Percentiles rank a stretch among this genome's conserved stretches.
phyloP scores from a whole-genome alignment of 2,113 vertebrate species.

The Plotosus lineatus region DNA sequence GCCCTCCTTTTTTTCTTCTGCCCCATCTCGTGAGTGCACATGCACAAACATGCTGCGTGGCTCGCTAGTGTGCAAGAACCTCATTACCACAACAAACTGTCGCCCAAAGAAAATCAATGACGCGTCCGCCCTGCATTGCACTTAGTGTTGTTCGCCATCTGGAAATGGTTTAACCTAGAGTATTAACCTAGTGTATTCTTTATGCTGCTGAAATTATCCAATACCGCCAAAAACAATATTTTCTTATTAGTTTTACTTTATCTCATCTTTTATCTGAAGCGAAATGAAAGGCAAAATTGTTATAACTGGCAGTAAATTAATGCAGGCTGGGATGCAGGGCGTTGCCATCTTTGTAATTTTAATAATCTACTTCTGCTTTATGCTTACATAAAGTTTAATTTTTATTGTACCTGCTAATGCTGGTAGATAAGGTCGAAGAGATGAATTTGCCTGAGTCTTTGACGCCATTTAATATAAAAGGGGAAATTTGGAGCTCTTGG shows the following conservation, averaged over 20 bases:
- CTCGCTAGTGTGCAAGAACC: constrained; percentile 29
- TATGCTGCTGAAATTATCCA: constrained; percentile 39
- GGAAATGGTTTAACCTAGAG: constrained; percentile 68
- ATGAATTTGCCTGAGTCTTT: constrained; percentile 24
- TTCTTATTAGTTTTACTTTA: constrained; percentile 70
- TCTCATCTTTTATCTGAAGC: constrained; percentile 54
- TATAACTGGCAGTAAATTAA: constrained; percentile 23
- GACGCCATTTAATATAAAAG: constrained; percentile 30
- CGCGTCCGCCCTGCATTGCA: constrained; percentile 58
- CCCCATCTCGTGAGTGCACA: constrained; percentile 60
- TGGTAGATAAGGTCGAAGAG: constrained; percentile 36
- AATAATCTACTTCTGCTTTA: constrained; percentile 30
- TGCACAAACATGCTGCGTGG: constrained; percentile 62
- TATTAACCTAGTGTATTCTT: constrained; percentile 32
- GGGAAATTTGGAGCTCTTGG: neutral
- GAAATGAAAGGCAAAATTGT: constrained; percentile 42
- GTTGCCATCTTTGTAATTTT: constrained; percentile 24
- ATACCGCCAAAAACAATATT: constrained; percentile 64
- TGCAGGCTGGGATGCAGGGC: constrained; percentile 9
- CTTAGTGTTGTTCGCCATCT: constrained; percentile 71
- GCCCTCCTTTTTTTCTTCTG: constrained; percentile 66
- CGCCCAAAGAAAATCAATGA: constrained; percentile 70
- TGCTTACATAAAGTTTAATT: constrained; percentile 25
- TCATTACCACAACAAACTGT: constrained; percentile 39
- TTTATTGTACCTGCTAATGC: constrained; percentile 26